These are phyloP conservation scores for Embiotoca jacksoni DNA, from an alignment of 2,113 vertebrate species.

Conservation along the genomic window DNA sequence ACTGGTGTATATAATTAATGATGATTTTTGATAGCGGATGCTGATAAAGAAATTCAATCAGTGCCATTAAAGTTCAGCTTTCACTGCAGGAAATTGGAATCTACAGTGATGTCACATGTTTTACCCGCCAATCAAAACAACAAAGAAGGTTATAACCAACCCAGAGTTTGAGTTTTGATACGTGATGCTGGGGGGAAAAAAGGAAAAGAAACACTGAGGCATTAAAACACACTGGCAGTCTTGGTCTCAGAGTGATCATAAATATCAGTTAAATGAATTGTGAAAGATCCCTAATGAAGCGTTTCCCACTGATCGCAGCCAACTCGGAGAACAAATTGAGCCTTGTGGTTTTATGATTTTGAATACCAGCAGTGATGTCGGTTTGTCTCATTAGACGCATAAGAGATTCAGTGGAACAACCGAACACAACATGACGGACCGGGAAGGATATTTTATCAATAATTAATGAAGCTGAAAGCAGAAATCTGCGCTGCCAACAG, in stretches of 20 bases:
- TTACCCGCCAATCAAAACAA: no score
- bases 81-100: no score
- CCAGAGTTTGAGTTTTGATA: no score
- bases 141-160: no score
- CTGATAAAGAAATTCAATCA: no score
- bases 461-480: constrained; percentile 4
- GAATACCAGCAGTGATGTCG: neutral
- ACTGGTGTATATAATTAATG: no score
- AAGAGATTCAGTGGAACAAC: neutral
- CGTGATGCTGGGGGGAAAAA: neutral
- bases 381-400: neutral
- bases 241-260: neutral
- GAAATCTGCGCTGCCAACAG: neutral
- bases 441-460: constrained; percentile 16
- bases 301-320: neutral
- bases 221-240: neutral
- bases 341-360: neutral
- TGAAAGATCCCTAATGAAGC: constrained; percentile 27
- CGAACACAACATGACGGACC: neutral
- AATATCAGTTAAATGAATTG: neutral
- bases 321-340: neutral
- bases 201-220: neutral
- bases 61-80: no score
- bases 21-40: no score
- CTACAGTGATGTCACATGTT: no score